phyloP scores from a whole-genome alignment of 2,113 vertebrate species.

The Heterotis niloticus region DNA sequence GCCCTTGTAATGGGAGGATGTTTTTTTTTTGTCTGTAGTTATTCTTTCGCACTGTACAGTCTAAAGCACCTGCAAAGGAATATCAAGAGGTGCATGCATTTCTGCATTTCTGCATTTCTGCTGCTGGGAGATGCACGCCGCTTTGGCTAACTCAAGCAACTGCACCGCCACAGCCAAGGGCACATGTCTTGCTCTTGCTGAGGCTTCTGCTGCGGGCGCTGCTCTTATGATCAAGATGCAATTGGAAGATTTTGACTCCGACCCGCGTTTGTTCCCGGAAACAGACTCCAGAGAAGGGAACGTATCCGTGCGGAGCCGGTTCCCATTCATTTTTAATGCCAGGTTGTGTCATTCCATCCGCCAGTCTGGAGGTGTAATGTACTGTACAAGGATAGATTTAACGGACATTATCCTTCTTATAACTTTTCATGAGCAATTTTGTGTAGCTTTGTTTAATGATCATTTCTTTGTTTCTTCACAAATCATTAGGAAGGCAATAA shows the following conservation, averaged over 20 bases:
- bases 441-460: background rate
- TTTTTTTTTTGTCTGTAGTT: conserved; percentile 28
- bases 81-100: too few relatives aligned
- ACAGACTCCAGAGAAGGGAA: conserved; percentile 11
- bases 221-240: background rate
- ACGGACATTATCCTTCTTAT: background rate
- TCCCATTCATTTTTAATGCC: conserved; percentile 25
- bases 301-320: background rate
- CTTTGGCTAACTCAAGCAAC: background rate
- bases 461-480: background rate
- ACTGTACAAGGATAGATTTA: background rate
- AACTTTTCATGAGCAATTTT: background rate
- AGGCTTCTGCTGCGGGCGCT: background rate
- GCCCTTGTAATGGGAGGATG: conserved; percentile 40
- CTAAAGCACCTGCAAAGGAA: background rate
- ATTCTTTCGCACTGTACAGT: background rate
- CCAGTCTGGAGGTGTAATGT: background rate
- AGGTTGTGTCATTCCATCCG: background rate
- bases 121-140: background rate
- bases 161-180: background rate
- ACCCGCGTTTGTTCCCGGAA: background rate
- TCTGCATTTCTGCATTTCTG: background rate
- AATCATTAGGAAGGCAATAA: background rate
- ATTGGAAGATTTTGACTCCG: conserved; percentile 33
- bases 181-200: background rate